Percentiles rank a stretch among this genome's conserved stretches.
These are phyloP conservation scores for Eutrigla gurnardus DNA, from an alignment of 2,797 vertebrate genomes.

Conservation along the genomic window DNA sequence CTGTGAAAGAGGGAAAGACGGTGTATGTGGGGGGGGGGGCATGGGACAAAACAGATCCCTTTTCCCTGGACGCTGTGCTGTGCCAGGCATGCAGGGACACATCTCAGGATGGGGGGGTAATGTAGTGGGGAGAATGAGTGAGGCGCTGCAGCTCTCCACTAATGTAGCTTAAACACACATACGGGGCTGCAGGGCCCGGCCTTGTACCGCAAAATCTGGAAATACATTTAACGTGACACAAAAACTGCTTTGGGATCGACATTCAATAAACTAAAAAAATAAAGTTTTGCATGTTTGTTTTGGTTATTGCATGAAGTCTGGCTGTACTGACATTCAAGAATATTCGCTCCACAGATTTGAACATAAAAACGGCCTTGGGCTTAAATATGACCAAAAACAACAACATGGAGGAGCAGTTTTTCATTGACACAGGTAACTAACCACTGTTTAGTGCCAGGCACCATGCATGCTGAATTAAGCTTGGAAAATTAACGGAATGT, in stretches of 20 bases:
- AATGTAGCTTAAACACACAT: slow-evolving; percentile 72
- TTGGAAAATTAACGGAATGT: neutral
- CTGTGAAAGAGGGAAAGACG: slow-evolving; percentile 51
- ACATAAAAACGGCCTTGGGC: slow-evolving; percentile 26
- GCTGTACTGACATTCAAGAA: neutral
- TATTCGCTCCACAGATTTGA: slow-evolving; percentile 23
- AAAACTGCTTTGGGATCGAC: neutral
- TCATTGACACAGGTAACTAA: slow-evolving; percentile 10
- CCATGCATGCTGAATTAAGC: neutral
- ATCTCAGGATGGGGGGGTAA: slow-evolving; percentile 82
- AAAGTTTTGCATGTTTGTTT: neutral
- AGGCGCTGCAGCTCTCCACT: slow-evolving; percentile 65
- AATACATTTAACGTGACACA: slow-evolving; percentile 34
- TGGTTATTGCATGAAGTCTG: neutral
- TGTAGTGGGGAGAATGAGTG: slow-evolving; percentile 73
- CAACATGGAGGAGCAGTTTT: slow-evolving; percentile 6
- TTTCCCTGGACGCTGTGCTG: slow-evolving; percentile 75
- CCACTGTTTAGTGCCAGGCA: slow-evolving; percentile 11
- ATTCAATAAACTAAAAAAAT: neutral
- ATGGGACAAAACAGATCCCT: slow-evolving; percentile 79
- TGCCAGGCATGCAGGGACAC: slow-evolving; percentile 80
- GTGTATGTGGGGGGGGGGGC: slow-evolving; percentile 41
- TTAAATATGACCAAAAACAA: slow-evolving; percentile 25
- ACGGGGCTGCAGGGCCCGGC: slow-evolving; percentile 47
- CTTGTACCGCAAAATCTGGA: slow-evolving; percentile 25